These are phyloP conservation scores for Anneissia japonica DNA, from an alignment of 35 echinoderm and acorn worm genomes.

Conservation along the genomic window DNA sequence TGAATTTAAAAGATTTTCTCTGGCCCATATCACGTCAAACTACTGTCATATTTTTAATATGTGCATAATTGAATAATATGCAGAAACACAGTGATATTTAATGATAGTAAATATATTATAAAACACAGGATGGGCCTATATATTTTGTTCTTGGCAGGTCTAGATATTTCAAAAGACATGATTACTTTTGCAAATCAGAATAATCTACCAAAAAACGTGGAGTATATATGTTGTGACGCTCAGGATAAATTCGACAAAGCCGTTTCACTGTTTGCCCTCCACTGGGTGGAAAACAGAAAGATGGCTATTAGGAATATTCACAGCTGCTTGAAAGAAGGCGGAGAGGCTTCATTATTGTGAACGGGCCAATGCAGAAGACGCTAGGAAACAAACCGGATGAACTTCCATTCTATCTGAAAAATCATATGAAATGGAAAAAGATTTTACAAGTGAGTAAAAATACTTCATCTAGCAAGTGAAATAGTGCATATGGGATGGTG, in stretches of 20 bases:
- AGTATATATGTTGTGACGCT: not conserved
- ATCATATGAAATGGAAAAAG: too few relatives aligned
- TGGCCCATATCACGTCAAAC: too few relatives aligned
- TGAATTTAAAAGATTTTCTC: too few relatives aligned
- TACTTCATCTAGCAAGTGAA: too few relatives aligned
- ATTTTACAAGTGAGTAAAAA: too few relatives aligned
- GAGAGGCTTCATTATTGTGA: not conserved
- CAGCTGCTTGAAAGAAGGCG: not conserved
- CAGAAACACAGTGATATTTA: too few relatives aligned
- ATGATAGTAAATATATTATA: too few relatives aligned
- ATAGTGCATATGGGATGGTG: too few relatives aligned
- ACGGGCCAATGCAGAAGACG: not conserved
- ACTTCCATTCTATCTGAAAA: too few relatives aligned
- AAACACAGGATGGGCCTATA: too few relatives aligned
- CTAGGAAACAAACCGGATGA: not conserved
- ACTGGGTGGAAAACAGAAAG: not conserved
- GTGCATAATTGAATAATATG: too few relatives aligned
- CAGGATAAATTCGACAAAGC: not conserved
- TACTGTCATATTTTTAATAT: too few relatives aligned
- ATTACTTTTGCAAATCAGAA: not conserved
- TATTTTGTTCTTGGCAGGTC: not conserved
- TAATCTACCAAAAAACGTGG: not conserved
- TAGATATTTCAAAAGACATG: not conserved
- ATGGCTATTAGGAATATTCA: not conserved
- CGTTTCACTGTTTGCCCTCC: not conserved